Evolutionary conservation across 2,797 vertebrate genomes (phyloP), one percentile per base, ranked within the genome.

Genomic region (Falco berigora): DNA sequence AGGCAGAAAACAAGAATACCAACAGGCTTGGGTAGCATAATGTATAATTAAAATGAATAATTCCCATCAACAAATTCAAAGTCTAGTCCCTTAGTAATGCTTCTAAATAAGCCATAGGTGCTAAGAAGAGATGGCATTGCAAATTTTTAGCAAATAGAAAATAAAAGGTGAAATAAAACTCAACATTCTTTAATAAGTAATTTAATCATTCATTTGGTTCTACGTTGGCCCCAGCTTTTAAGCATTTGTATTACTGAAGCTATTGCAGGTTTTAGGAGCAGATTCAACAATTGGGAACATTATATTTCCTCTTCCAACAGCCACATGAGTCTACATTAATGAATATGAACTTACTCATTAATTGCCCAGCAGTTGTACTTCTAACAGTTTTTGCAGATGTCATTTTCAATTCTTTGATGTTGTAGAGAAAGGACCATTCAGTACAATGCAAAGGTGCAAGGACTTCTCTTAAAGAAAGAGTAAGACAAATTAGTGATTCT

Each of bases 11-110:
- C 66, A 93, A 86, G 73, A 94, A 92, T 92, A 76, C 55, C 63
- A 96, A 52, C 16, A 90, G 32, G n/a, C 76, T 76, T 85, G 59
- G 20, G 59, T 86, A 92, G 40, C 62, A 76, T 69, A 94, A 92
- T 93, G 14, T 44, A 79, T 96, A 94, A 92, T 95, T 95, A 77
- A 95, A 95, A 77, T 79, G 52, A 92, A 87, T 84, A 36, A 73
- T 89, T 94, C 91, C 36, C 77, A 67, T 77, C 44, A 89, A 94
- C 19, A 89, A 32, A 82, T 82, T 95, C 25, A 94, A 88, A 90
- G 86, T 49, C 59, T 38, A 63, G 34, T 78, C 86, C 66, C 52
- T 77, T 53, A 89, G 44, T 38, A 92, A 77, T 46, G 16, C 9
- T 94, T 95, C 32, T 55, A 84, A 67, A 85, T 69, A 79, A 82